Base-by-base conservation (phyloP, 2,113 vertebrate species). In the Pseudorasbora parva region DNA sequence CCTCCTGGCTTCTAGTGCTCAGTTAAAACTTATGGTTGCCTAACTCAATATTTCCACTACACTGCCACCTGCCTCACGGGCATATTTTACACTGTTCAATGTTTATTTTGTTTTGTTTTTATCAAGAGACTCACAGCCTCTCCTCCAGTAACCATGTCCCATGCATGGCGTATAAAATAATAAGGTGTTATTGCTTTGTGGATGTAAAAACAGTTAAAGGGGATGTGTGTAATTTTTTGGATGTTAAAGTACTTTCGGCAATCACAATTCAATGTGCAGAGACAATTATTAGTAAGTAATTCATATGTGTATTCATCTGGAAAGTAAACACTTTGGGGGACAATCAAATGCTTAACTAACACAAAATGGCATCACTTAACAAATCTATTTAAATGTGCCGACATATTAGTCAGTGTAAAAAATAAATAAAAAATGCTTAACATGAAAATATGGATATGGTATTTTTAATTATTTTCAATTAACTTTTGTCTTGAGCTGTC, bases 21-120 rank as follows among this genome's bases (percentile, higher is more conserved):
- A 51, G 19, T 74, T 47, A 49, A 74, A 74, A 74, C 47, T 74
- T 74, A 30, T 74, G 72, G 23, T 74, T 74, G 43, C 45, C 72
- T 21, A 74, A 54, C 72, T 51, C 45, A 19, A 51, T 74, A 51
- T 74, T 54, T 74, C 72, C 72, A 54, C 47, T 47, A 47, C n/a
- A 45, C 68, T 72, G 68, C n/a, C 68, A 72, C 41, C 68, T 25
- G 41, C 68, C 68, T 45, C 68, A 25, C 41, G 41, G 68, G 68
- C 6, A 72, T 25, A 37, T 23, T 23, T 23, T n/a, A n/a, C 41
- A 45, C 68, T 15, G 68, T 45, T 72, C 12, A 41, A 72, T 43
- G 21, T 47, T 72, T 47, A 72, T 47, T 72, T 72, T 0, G 41
- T 47, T 25, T 72, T 41, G n/a, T n/a, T 41, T 14, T 72, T 11